These are phyloP conservation scores for Isaurus tuberculatus DNA, from an alignment of 92 coral and sea anemone genomes.

Conservation along the genomic window DNA sequence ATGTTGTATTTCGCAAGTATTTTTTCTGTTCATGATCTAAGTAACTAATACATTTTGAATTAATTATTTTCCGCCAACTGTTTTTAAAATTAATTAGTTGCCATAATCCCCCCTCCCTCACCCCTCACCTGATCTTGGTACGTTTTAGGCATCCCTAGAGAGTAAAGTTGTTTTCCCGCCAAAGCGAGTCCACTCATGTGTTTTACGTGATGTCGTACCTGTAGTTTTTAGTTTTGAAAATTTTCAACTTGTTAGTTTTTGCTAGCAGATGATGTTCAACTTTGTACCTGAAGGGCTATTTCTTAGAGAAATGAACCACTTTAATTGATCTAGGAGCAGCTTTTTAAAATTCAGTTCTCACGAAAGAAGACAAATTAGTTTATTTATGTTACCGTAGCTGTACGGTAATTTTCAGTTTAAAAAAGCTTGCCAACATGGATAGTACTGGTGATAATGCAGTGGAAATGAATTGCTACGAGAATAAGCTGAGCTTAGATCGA, in stretches of 20 bases:
- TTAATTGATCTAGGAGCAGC: not conserved
- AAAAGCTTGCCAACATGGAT: constrained; percentile 20
- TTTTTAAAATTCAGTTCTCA: not conserved
- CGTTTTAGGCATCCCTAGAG: not conserved
- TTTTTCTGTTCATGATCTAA: too few species aligned
- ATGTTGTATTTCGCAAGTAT: too few species aligned
- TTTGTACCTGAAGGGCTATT: not conserved
- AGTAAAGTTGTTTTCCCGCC: not conserved
- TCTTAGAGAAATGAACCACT: not conserved
- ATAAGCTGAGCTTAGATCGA: constrained; percentile 18
- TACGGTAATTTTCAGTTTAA: not conserved
- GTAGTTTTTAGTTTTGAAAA: not conserved
- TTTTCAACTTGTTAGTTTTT: not conserved
- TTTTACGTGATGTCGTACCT: not conserved
- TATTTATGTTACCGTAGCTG: not conserved
- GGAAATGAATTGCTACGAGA: constrained; percentile 46
- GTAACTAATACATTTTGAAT: too few species aligned
- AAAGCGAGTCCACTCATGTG: not conserved
- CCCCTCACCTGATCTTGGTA: too few species aligned
- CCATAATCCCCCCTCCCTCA: too few species aligned
- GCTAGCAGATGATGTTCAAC: not conserved
- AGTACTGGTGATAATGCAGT: not conserved
- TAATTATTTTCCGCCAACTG: too few species aligned
- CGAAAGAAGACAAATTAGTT: not conserved
- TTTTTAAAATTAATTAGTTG: too few species aligned